These are phyloP conservation scores for Ovibos moschatus DNA, from an alignment of 2,113 vertebrate genomes.

Conservation along the genomic window DNA sequence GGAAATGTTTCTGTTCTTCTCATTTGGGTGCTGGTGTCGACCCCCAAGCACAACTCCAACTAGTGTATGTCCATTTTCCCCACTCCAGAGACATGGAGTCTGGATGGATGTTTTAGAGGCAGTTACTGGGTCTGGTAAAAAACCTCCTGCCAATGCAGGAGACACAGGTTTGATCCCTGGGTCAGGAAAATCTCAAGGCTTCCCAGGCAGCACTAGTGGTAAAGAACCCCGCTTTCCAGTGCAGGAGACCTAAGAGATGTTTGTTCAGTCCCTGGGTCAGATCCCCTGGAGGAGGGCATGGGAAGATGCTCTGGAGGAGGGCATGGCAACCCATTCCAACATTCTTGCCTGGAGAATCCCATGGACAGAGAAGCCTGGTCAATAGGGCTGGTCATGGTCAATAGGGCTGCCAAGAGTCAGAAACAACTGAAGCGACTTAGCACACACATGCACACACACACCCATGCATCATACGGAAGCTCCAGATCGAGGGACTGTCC, in stretches of 20 bases:
- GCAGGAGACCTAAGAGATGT: not conserved
- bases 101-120: not conserved
- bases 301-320: too few species aligned
- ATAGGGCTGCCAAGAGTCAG: not conserved
- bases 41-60: fast-evolving
- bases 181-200: not conserved
- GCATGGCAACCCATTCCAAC: not conserved
- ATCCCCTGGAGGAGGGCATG: not conserved
- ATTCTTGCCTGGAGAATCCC: not conserved
- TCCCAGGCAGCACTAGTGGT: not conserved
- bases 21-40: not conserved
- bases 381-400: not conserved
- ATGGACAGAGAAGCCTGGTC: not conserved
- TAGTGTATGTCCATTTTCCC: too few species aligned
- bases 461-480: not conserved
- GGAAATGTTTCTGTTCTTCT: not conserved
- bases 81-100: too few species aligned
- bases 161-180: not conserved
- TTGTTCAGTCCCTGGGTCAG: not conserved
- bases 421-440: not conserved
- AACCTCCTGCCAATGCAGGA: not conserved
- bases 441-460: not conserved
- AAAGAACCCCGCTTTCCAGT: not conserved
- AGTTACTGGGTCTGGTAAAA: not conserved
- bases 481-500: not conserved